Evolutionary conservation across 2,888 invertebrate genomes (phyloP).

Genomic region (Parnassius apollo): DNA sequence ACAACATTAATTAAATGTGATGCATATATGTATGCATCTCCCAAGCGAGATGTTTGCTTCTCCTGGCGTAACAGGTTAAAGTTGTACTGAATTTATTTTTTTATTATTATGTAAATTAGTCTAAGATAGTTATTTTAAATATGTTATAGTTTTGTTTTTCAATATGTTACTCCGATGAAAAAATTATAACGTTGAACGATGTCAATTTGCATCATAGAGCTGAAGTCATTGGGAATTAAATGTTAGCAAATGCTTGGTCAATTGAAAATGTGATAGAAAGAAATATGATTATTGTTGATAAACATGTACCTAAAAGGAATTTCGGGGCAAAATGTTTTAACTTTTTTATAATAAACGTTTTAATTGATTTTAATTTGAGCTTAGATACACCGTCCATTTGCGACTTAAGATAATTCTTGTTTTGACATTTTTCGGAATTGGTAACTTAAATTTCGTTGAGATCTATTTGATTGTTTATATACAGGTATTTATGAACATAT

Average conservation of each 20-base stretch:
- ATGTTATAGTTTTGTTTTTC: no score
- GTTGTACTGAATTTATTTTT: no score
- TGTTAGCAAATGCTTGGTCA: constrained; percentile 36
- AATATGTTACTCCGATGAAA: background rate
- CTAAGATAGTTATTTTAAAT: no score
- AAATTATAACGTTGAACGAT: background rate
- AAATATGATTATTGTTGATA: background rate
- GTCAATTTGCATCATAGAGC: background rate
- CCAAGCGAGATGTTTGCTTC: no score
- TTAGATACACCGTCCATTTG: constrained; percentile 22
- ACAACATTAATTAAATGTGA: no score
- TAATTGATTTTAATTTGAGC: constrained; percentile 21
- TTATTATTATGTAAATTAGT: no score
- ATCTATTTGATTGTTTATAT: constrained; percentile 18
- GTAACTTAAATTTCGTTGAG: background rate
- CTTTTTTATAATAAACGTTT: constrained; percentile 2
- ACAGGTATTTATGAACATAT: constrained; percentile 49
- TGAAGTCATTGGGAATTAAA: constrained; percentile 40
- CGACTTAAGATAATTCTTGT: constrained; percentile 11
- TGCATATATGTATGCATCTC: no score
- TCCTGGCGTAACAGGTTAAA: no score
- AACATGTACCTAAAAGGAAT: background rate
- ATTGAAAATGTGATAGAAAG: constrained; percentile 41
- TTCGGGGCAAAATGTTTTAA: background rate
- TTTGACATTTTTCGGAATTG: constrained; percentile 18